Evolutionary conservation across 2,113 vertebrate species (phyloP), one percentile per base, ranked within the genome.

Genomic region (Bambusicola thoracicus): DNA sequence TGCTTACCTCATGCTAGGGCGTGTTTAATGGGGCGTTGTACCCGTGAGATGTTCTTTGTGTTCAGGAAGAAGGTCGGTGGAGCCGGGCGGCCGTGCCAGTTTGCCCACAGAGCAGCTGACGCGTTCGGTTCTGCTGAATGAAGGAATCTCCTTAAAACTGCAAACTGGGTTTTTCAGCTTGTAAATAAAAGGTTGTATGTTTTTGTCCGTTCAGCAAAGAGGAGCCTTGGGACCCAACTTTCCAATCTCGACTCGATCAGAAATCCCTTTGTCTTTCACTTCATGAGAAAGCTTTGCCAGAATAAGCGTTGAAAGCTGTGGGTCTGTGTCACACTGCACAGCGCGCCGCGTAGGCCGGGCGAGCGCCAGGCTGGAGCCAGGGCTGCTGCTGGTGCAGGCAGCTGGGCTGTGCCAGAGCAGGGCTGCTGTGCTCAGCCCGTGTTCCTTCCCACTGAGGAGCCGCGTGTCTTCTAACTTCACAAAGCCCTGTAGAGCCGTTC

Each of bases 1-100:
- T 96, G 95, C 96, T 97, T 98, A 97, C 97, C 97, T 98, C 97
- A 94, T 96, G 97, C 96, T 96, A 96, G 96, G 75, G 36, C 55
- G 82, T 97, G 82, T 97, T 97, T 92, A 63, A 80, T 25, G 94
- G 96, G 94, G 95, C 73, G 17, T 85, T 92, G 95, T 96, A 95
- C 92, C 93, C 96, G 96, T 83, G 91, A 92, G 95, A 92, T 94
- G 91, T 51, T 84, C 91, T 94, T 85, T 86, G 86, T 92, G 93
- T 97, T 96, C 89, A 85, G 96, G 95, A 97, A 92, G 87, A 91
- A 32, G 70, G 85, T 22, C 3, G 86, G 76, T 38, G 83, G 84
- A 78, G 13, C 3, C 2, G 72, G 62, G 70, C 0, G 2, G 40
- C 44, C 7, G 22, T 69, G 82, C 67, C 25, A 3, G 51, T 93